Evolutionary conservation across 2,888 invertebrate species (phyloP).

Genomic region (Bedellia somnulentella): DNA sequence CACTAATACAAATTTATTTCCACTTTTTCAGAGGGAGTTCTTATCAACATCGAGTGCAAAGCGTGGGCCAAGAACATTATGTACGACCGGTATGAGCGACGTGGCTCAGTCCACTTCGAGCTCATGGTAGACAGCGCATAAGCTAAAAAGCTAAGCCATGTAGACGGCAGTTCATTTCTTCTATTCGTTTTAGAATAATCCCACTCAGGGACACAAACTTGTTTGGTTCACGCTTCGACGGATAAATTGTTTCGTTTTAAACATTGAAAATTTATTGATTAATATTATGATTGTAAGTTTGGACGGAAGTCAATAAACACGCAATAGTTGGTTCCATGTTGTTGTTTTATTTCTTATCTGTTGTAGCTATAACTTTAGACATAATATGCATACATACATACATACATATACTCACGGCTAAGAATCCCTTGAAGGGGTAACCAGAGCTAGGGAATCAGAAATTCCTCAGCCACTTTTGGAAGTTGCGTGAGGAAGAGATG

Average conservation of each 20-base stretch:
- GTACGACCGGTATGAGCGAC: conserved; percentile 84
- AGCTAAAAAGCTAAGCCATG: conserved; percentile 55
- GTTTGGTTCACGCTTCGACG: conserved; percentile 53
- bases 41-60: conserved; percentile 92
- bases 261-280: conserved; percentile 40
- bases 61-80: conserved; percentile 89
- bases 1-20: no score
- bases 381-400: no score
- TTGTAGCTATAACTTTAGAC: conserved; percentile 1
- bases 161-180: conserved; percentile 54
- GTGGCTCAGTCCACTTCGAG: conserved; percentile 94
- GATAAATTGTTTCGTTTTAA: conserved; percentile 22
- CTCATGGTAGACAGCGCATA: conserved; percentile 79
- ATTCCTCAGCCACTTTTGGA: no score
- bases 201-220: conserved; percentile 7
- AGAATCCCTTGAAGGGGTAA: no score
- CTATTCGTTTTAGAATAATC: conserved; percentile 61
- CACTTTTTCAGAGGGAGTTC: conserved; percentile 83
- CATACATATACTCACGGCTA: no score
- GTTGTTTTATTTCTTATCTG: conserved; percentile 27
- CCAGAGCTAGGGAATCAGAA: no score
- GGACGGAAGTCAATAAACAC: conserved; percentile 61
- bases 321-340: conserved; percentile 61
- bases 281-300: conserved; percentile 35
- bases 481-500: no score